Conservation (phyloP, 1,140 invertebrate genomes). For the Bombus pyrosoma region DNA sequence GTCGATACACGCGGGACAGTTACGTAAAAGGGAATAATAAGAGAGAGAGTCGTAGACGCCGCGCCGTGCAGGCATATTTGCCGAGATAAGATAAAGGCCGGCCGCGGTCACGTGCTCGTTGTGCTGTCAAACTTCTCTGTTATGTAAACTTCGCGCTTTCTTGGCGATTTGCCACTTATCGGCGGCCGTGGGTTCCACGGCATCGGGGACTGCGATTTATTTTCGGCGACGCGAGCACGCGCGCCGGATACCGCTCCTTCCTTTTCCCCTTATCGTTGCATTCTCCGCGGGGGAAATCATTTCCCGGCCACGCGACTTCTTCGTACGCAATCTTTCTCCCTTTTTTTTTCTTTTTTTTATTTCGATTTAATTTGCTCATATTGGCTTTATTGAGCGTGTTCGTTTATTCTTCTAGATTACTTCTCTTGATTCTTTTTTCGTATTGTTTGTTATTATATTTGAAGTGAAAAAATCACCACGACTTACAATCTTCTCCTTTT, state of each 20-base stretch:
- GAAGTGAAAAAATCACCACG: not conserved
- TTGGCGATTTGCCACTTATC: conserved; percentile 75
- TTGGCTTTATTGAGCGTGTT: not conserved
- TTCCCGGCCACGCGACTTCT: not conserved
- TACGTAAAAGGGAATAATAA: conserved; percentile 76
- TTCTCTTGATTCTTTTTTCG: not conserved
- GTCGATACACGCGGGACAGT: conserved; percentile 64
- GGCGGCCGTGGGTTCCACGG: conserved; percentile 55
- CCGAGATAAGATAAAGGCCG: conserved; percentile 77
- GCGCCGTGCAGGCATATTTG: conserved; percentile 70
- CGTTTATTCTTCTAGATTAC: not conserved
- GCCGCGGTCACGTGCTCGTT: conserved; percentile 76
- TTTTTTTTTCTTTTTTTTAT: not conserved
- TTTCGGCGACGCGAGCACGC: conserved; percentile 67
- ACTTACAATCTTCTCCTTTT: too few relatives aligned
- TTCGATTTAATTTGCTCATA: not conserved
- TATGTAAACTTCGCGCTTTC: conserved; percentile 80
- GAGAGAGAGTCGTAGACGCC: conserved; percentile 65
- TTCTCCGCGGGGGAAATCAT: conserved; percentile 15
- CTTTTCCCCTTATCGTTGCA: conserved; percentile 34
- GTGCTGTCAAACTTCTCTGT: conserved; percentile 80
- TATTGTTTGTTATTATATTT: not conserved
- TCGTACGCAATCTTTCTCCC: not conserved
- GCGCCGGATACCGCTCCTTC: conserved; percentile 33
- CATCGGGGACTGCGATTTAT: conserved; percentile 68